phyloP scores from a whole-genome alignment of 2,888 invertebrate species.

The Eulithis testata region DNA sequence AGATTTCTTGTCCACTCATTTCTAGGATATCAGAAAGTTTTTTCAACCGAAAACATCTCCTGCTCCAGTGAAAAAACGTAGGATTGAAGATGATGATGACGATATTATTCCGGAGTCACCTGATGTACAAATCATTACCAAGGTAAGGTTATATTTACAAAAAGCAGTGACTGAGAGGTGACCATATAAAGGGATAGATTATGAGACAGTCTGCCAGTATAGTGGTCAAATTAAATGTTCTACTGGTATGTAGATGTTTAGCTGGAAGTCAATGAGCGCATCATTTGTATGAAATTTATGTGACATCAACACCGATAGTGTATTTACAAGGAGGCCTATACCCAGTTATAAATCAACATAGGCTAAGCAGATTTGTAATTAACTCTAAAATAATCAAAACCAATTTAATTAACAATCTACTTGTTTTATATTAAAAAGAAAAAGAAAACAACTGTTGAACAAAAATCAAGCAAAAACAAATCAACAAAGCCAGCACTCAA shows the following conservation, averaged over 20 bases:
- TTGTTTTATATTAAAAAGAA: constrained; percentile 46
- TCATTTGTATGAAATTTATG: no score
- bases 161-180: not conserved
- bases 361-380: no score
- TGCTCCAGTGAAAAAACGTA: constrained; percentile 42
- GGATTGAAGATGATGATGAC: constrained; percentile 72
- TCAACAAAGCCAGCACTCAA: constrained; percentile 54
- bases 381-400: no score
- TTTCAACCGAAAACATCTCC: constrained; percentile 69
- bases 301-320: no score
- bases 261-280: no score
- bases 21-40: constrained; percentile 87
- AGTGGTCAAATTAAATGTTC: no score
- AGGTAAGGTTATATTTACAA: constrained; percentile 50
- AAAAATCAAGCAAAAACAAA: constrained; percentile 54
- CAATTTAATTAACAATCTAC: not conserved
- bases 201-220: no score
- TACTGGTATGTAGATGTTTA: no score
- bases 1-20: constrained; percentile 39
- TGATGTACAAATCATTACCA: constrained; percentile 77
- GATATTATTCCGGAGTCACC: constrained; percentile 85
- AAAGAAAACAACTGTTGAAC: constrained; percentile 61
- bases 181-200: no score
- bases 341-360: no score
- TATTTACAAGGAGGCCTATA: no score